Percentiles rank a stretch among this genome's conserved stretches.
phyloP scores from a whole-genome alignment of 2,113 vertebrate species.

The Siniperca chuatsi region DNA sequence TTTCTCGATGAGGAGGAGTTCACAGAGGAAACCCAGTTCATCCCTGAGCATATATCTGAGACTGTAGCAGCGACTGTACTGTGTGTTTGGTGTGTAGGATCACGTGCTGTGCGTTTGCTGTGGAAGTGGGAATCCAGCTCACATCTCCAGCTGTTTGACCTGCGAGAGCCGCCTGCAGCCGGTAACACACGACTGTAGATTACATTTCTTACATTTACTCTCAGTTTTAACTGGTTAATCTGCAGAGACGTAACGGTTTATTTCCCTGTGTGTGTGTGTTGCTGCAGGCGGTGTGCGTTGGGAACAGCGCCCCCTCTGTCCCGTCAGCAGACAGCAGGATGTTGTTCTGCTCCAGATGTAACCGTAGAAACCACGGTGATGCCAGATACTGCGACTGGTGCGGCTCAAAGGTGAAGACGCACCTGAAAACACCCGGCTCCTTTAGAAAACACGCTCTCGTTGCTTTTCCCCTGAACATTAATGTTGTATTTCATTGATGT shows the following conservation, averaged over 20 bases:
- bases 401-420: constrained; percentile 63
- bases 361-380: constrained; percentile 75
- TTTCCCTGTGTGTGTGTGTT: not conserved
- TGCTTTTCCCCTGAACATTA: no score
- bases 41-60: no score
- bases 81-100: constrained; percentile 39
- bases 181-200: constrained; percentile 1
- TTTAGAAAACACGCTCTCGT: no score
- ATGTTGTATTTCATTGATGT: no score
- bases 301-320: constrained; percentile 52
- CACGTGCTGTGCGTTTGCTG: constrained; percentile 56
- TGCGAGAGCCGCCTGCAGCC: constrained; percentile 60
- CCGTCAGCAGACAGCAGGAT: constrained; percentile 67
- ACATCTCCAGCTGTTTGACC: constrained; percentile 62
- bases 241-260: not conserved
- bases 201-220: not conserved
- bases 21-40: no score
- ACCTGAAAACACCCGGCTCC: not conserved
- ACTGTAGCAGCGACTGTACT: not conserved
- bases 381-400: constrained; percentile 91
- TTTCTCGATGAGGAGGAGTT: no score
- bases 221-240: no score
- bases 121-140: constrained; percentile 57
- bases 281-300: constrained; percentile 63
- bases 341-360: constrained; percentile 86